Base-by-base conservation (phyloP, 2,888 invertebrate genomes). In the Macrosoma leucophasiata region DNA sequence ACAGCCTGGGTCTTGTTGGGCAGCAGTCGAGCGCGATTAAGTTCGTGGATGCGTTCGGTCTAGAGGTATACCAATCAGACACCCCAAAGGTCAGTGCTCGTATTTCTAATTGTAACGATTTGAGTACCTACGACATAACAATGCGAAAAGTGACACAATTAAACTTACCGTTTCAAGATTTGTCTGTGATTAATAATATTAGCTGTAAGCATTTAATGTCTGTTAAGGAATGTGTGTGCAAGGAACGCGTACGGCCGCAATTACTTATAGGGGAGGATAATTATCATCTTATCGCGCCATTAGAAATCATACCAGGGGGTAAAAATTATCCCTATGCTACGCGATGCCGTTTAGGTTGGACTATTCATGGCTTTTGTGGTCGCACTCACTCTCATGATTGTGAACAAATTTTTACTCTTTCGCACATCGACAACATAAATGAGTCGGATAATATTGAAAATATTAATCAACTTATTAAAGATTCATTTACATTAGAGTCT, bases 241-340 rank as follows among this genome's bases (percentile, higher is more conserved):
- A 31, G n/a, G 13, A 18, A 4, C 21, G 21, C 10, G 33, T 33
- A 10, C 10, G 12, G 5, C 33, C 33, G n/a, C 27, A 22, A 7
- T 3, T 33, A 15, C 22, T 33, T n/a, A 33, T 27, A n/a, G 33
- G 33, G 6, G 27, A 33, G 8, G 33, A 33, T 33, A 33, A 33
- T 27, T 33, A 33, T 22, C 25, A 18, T 21, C 5, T 33, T 6
- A 27, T 33, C 12, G 33, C 22, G 7, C 25, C 25, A 2, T 14
- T 30, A 4, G 29, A 30, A 8, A 26, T 35, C 6, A 25, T 32
- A 19, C 15, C 19, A n/a, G 13, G 18, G 5, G 13, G 22, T 22
- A 24, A 12, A 13, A 13, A 12, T 12, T 11, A n/a, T 4, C 14
- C 24, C n/a, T 24, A 24, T 8, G 24, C 24, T n/a, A 11, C 24